Percentiles rank a stretch among this genome's conserved stretches.
These are phyloP conservation scores for Prinia subflava DNA, from an alignment of 2,113 vertebrate genomes.

Conservation along the genomic window DNA sequence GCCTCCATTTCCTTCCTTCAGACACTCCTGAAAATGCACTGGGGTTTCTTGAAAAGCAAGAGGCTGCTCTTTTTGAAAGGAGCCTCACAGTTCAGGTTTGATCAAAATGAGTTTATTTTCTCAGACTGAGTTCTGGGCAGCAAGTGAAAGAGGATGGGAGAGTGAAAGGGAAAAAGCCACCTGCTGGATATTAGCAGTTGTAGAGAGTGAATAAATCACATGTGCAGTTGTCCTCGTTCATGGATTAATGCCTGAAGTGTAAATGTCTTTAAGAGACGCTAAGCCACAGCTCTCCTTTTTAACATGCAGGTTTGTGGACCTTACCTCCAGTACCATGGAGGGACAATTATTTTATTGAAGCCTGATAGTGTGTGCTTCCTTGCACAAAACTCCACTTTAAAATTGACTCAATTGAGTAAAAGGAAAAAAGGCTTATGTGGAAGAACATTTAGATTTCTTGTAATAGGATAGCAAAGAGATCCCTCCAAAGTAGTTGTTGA, in stretches of 20 bases:
- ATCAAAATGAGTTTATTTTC: background rate
- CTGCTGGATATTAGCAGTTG: background rate
- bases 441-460: background rate
- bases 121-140: background rate
- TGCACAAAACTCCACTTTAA: background rate
- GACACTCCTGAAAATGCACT: background rate
- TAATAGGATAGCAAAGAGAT: background rate
- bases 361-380: background rate
- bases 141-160: background rate
- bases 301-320: background rate
- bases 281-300: background rate
- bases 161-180: background rate
- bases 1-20: background rate
- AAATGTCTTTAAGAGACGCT: background rate
- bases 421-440: background rate
- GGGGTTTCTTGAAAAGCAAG: background rate
- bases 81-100: background rate
- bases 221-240: background rate
- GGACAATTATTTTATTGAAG: background rate
- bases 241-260: background rate
- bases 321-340: background rate
- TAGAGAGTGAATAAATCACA: background rate
- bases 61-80: background rate
- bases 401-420: background rate
- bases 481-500: background rate